A percentile compares a stretch with the other conserved stretches of the same genome.
Evolutionary conservation across 2,797 vertebrate species (phyloP).

Genomic region (Arctocebus calabarensis): DNA sequence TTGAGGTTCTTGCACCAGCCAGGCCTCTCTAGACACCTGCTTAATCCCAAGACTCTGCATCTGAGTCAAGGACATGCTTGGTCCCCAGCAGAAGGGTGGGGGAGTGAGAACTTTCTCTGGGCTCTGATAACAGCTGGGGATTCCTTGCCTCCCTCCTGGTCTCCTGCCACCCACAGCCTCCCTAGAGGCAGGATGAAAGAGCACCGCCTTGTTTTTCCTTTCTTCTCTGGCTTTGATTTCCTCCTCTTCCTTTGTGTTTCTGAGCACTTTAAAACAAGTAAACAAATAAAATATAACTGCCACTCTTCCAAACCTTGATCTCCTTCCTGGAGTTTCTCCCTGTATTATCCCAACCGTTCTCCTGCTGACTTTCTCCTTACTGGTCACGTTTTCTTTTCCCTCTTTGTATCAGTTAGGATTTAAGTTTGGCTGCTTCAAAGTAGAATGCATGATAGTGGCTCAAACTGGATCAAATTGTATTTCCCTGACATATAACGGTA

Average conservation of each 20-base stretch:
- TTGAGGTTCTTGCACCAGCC: rapidly evolving
- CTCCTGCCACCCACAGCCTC: constrained; percentile 63
- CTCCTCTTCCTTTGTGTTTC: constrained; percentile 41
- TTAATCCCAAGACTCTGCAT: neutral
- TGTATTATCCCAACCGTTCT: neutral
- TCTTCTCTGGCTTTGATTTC: constrained; percentile 71
- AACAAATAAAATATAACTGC: constrained; percentile 42
- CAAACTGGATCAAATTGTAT: neutral
- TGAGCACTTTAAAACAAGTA: constrained; percentile 58
- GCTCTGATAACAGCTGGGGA: constrained; percentile 67
- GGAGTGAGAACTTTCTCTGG: constrained; percentile 37
- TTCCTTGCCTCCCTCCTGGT: constrained; percentile 13
- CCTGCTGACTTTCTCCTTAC: neutral
- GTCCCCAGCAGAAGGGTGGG: neutral
- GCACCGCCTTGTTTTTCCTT: neutral
- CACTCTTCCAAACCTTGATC: neutral
- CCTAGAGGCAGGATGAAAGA: constrained; percentile 66
- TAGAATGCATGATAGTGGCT: neutral
- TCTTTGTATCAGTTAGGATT: neutral
- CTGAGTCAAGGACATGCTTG: neutral
- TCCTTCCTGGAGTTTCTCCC: neutral
- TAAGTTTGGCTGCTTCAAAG: constrained; percentile 1
- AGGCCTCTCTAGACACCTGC: neutral
- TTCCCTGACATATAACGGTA: neutral
- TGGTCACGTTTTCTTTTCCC: neutral